Base-by-base conservation (phyloP, 92 coral and sea anemone species). In the Porites rus region DNA sequence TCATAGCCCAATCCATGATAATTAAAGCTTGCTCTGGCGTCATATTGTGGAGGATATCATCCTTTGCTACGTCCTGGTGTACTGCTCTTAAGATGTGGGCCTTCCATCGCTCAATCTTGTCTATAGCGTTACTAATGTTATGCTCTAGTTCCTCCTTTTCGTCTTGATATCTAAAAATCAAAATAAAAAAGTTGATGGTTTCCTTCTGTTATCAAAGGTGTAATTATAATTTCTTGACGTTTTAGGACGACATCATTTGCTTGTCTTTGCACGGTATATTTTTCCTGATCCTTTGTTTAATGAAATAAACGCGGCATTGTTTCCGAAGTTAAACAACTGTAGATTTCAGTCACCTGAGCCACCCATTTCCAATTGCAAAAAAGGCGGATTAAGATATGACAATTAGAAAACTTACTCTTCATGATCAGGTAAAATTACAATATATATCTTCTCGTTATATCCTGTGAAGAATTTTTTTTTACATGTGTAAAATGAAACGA, bases 1-100 rank as follows among this genome's bases (percentile, higher is more conserved):
- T 80, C 84, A 65, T 80, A 2, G 80, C 80, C 80, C 64, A 81
- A 28, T 84, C 88, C 81, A 84, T 84, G 72, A 84, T 64, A 16
- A 62, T 1, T 10, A 84, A 19, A 11, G 74, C 81, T 76, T 84
- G 88, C 31, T 75, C 22, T 46, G 81, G 52, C 11, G 79, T 73
- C 79, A 84, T 62, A 61, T 8, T 4, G 70, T 54, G 56, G 10
- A 75, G 75, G 64, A 75, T 59, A 52, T 63, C 74, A 19, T 75
- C 80, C 56, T 84, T 84, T 20, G 82, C 88, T 10, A 67, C 56
- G 69, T 84, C 82, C 38, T 84, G 88, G 46, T 74, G 88, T 2
- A 75, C 61, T 60, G 82, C 80, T 84, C 88, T 74, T 28, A 84
- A 20, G 43, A 77, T 77, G 21, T 77, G 70, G 6, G 82, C 25